Base-by-base conservation (phyloP, 2,888 invertebrate genomes). In the Nowickia ferox region DNA sequence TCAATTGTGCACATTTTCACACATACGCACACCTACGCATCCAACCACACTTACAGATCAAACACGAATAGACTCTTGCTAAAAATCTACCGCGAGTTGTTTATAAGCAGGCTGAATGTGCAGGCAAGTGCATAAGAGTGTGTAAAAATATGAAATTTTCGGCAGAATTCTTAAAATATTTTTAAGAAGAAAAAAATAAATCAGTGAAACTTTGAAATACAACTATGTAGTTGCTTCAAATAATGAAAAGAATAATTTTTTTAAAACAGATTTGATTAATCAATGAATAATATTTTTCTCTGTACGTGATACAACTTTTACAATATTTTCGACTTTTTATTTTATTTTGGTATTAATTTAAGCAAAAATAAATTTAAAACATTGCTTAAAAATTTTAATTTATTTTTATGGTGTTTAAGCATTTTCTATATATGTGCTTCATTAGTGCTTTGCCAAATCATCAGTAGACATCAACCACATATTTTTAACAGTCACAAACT, bases 1-100 rank as follows among this genome's bases (percentile, higher is more conserved):
- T 90, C 90, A 89, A 90, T 91, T 90, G 90, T 68, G 69, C 84
- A 84, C 57, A 81, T 53, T 40, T 78, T 71, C 51, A 69, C 76
- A 78, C 77, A 68, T 63, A 76, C 81, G 61, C 59, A 75, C 22
- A 55, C n/a, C n/a, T 22, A n/a, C 66, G 48, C 59, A 40, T 13
- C 2, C 30, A 48, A 10, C 17, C 53, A 19, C 2, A 40, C 22
- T 61, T 22, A 8, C 44, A 55, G 40, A 15, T n/a, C 38, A 6
- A n/a, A 51, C 59, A 11, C 5, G 13, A 2, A 19, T n/a, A 13
- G 17, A 65, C n/a, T 63, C 15, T n/a, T 22, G 17, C 9, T 30
- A 30, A 30, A 69, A 61, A 42, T 46, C 15, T 17, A 17, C 69
- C 42, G 30, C 44, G 40, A 8, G 38, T 9, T 57, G 44, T 66